These are phyloP conservation scores for Neolamprologus devosi DNA, from an alignment of 2,113 vertebrate genomes.

Conservation along the genomic window DNA sequence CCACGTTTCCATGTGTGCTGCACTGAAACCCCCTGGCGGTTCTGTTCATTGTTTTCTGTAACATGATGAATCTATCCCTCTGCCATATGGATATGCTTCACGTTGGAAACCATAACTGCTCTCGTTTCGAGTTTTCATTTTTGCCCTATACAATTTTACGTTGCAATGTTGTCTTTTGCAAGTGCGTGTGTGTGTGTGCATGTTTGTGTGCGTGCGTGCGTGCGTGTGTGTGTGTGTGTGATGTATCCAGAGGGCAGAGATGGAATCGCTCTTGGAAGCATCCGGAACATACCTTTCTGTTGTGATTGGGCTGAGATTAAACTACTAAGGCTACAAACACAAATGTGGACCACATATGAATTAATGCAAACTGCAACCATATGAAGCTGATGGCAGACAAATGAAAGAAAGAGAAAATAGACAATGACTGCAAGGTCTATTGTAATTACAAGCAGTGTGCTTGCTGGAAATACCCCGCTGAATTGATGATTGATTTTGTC, in stretches of 20 bases:
- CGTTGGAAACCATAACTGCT: neutral
- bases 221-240: neutral
- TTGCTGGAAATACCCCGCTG: slow-evolving; percentile 54
- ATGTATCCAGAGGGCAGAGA: slow-evolving; percentile 38
- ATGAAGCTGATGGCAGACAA: slow-evolving; percentile 55
- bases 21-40: neutral
- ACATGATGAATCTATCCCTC: neutral
- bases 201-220: neutral
- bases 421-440: slow-evolving; percentile 62
- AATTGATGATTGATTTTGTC: slow-evolving; percentile 64
- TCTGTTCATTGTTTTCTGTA: slow-evolving; percentile 15
- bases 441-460: slow-evolving; percentile 63
- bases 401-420: slow-evolving; percentile 50
- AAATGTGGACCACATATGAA: slow-evolving; percentile 58
- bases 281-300: slow-evolving; percentile 59
- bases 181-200: neutral
- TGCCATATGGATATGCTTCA: neutral
- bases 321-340: slow-evolving; percentile 48
- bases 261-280: slow-evolving; percentile 20
- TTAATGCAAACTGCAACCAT: slow-evolving; percentile 66
- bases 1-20: slow-evolving; percentile 17
- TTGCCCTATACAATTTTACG: neutral
- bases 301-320: slow-evolving; percentile 57
- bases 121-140: neutral
- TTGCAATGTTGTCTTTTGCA: neutral